Evolutionary conservation across 2,113 vertebrate species (phyloP).

Genomic region (Xiphias gladius): DNA sequence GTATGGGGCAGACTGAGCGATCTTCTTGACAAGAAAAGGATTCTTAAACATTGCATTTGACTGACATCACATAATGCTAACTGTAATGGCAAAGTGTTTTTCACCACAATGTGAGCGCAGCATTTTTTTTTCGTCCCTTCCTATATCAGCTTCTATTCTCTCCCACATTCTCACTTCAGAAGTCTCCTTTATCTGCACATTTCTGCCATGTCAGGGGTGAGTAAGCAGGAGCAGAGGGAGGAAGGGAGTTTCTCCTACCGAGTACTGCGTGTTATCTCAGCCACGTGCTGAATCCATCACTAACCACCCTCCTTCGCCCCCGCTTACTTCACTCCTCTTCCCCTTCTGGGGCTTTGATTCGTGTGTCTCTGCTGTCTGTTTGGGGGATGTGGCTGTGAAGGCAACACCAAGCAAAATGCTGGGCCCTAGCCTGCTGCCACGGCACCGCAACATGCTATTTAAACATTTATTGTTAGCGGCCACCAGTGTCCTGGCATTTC

Average conservation of each 20-base stretch:
- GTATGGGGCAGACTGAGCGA: background rate
- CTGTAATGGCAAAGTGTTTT: constrained; percentile 24
- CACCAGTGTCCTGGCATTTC: background rate
- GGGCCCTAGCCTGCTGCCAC: constrained; percentile 7
- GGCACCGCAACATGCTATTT: constrained; percentile 53
- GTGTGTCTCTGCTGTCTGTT: constrained; percentile 45
- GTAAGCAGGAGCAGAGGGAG: constrained; percentile 56
- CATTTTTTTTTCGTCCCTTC: background rate
- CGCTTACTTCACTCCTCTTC: constrained; percentile 17
- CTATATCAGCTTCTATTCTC: constrained; percentile 16
- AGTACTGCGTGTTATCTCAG: constrained; percentile 60
- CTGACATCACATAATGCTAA: constrained; percentile 46
- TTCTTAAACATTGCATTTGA: constrained; percentile 16
- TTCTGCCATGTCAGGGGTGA: constrained; percentile 74
- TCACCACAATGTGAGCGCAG: constrained; percentile 20
- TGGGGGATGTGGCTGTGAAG: constrained; percentile 54
- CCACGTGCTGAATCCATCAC: constrained; percentile 48
- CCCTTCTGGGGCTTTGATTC: constrained; percentile 61
- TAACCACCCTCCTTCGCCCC: background rate
- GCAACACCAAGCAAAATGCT: constrained; percentile 32
- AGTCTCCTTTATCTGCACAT: constrained; percentile 68
- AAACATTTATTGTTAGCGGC: constrained; percentile 53
- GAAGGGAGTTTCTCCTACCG: constrained; percentile 59
- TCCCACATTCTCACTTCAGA: constrained; percentile 51
- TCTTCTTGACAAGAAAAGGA: background rate